Conservation (phyloP, 2,888 invertebrate genomes). For the Ephialtes manifestator region DNA sequence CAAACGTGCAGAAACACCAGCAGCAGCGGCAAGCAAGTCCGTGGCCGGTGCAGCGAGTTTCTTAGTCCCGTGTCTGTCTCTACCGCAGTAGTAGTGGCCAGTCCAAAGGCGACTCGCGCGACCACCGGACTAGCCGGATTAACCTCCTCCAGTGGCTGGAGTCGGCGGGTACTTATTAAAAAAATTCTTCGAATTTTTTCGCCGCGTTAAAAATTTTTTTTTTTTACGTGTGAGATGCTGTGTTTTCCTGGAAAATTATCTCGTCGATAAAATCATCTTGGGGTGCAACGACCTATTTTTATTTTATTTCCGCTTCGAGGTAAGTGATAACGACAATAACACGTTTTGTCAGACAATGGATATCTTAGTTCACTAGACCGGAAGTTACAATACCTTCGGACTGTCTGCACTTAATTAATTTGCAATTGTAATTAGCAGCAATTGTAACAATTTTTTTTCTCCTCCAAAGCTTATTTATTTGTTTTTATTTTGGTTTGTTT, state of each 20-base stretch:
- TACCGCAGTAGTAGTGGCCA: constrained; percentile 55
- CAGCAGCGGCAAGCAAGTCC: neutral
- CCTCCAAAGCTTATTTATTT: too few species aligned
- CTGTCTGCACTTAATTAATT: neutral
- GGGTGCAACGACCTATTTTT: constrained; percentile 35
- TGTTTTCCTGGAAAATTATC: constrained; percentile 9
- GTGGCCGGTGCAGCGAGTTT: constrained; percentile 20
- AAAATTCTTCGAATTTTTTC: too few species aligned
- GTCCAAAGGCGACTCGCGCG: constrained; percentile 64
- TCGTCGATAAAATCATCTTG: neutral
- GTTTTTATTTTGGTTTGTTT: too few species aligned
- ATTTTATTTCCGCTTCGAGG: constrained; percentile 4
- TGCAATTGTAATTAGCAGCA: constrained; percentile 11
- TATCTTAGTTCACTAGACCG: neutral
- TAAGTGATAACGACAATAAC: constrained; percentile 23
- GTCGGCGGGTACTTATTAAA: too few species aligned
- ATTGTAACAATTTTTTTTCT: neutral
- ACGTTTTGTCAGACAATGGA: constrained; percentile 6
- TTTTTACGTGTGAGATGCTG: constrained; percentile 5
- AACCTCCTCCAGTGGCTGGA: too few species aligned
- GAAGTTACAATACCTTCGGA: neutral
- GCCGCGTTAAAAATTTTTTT: neutral
- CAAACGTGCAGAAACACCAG: constrained; percentile 10
- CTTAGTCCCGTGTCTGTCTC: constrained; percentile 28
- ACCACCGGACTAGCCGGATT: constrained; percentile 63